Conservation (phyloP, 30 jellyfish, hydroid and myxozoan genomes). For the Chrysaora quinquecirrha region DNA sequence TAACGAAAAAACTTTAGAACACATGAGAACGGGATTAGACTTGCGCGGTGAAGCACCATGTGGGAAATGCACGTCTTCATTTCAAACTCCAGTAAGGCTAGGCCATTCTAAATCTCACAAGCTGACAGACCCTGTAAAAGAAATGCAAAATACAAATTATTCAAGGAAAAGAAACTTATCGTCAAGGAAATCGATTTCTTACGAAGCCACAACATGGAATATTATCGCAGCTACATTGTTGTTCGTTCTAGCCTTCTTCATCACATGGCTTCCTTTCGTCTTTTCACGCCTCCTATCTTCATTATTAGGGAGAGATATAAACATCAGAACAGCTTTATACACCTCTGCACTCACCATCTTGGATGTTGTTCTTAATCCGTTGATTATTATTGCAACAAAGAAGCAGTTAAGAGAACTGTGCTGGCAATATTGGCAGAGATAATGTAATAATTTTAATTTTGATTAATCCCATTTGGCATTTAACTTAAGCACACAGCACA, state of each 20-base stretch:
- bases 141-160: neutral
- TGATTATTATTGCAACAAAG: conserved; percentile 45
- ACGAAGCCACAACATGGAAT: conserved; percentile 24
- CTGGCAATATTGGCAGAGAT: too few relatives aligned
- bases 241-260: conserved; percentile 33
- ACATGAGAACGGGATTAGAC: too few relatives aligned
- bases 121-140: neutral
- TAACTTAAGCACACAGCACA: too few relatives aligned
- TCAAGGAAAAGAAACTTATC: too few relatives aligned
- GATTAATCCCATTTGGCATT: too few relatives aligned
- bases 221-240: conserved; percentile 27
- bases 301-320: neutral
- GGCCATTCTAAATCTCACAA: neutral
- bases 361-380: conserved; percentile 43
- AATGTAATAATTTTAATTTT: too few relatives aligned
- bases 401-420: conserved; percentile 13
- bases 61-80: too few relatives aligned
- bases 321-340: conserved; percentile 3
- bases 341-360: conserved; percentile 41
- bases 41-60: too few relatives aligned
- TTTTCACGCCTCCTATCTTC: conserved; percentile 20
- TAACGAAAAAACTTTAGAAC: neutral
- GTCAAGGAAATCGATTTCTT: neutral
- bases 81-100: too few relatives aligned
- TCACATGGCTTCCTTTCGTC: conserved; percentile 54